phyloP scores from a whole-genome alignment of 2,797 vertebrate species.

The Caiman crocodilus region DNA sequence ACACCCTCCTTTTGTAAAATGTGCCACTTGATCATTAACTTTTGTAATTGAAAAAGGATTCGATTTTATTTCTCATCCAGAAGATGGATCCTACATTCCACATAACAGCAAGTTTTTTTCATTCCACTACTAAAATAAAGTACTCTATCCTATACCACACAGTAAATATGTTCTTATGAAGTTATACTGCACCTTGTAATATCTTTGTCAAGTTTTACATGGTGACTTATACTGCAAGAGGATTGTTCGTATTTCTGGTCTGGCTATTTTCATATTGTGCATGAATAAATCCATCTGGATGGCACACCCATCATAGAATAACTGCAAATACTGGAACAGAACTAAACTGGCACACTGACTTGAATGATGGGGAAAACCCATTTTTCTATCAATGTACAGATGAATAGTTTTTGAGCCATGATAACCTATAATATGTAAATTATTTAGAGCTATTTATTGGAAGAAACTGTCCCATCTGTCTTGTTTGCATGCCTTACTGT shows the following conservation, averaged over 20 bases:
- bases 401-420: slow-evolving; percentile 29
- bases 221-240: slow-evolving; percentile 16
- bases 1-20: background rate
- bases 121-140: slow-evolving; percentile 26
- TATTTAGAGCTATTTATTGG: slow-evolving; percentile 12
- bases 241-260: slow-evolving; percentile 45
- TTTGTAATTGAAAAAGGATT: slow-evolving; percentile 2
- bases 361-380: slow-evolving; percentile 34
- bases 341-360: slow-evolving; percentile 45
- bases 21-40: slow-evolving; percentile 21
- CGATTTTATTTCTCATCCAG: slow-evolving; percentile 12
- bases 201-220: slow-evolving; percentile 52
- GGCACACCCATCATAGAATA: slow-evolving; percentile 19
- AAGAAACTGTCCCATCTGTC: background rate
- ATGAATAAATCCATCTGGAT: slow-evolving; percentile 66
- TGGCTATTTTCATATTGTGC: slow-evolving; percentile 63
- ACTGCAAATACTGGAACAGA: slow-evolving; percentile 65
- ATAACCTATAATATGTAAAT: slow-evolving; percentile 26
- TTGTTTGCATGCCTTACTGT: background rate
- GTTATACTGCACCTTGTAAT: background rate
- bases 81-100: background rate
- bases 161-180: slow-evolving; percentile 27
- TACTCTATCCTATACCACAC: background rate
- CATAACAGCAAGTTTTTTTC: slow-evolving; percentile 29
- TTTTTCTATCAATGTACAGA: slow-evolving; percentile 39